Base-by-base conservation (phyloP, 2,113 vertebrate species). In the Phocoena sinus region DNA sequence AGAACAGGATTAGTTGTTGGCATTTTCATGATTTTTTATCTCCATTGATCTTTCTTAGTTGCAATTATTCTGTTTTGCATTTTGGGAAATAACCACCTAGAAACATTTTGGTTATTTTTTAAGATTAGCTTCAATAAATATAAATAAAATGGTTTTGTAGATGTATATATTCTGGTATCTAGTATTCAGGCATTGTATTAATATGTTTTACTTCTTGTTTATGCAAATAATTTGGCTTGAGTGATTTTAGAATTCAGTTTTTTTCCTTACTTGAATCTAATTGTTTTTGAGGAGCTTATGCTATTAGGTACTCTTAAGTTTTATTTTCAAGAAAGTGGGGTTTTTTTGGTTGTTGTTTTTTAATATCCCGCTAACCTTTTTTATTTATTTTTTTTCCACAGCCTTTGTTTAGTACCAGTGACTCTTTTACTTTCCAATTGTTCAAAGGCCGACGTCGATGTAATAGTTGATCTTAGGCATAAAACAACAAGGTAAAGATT, bases 331-430 rank as follows among this genome's bases (percentile, higher is more conserved):
- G 33, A 76, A 86, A 80, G 33, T 56, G 47, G 47, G 13, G n/a
- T 25, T 80, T 80, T 50, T 62, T 17, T 76, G 87, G 8, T 79
- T 96, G 13, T 25, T 58, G 53, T 56, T 63, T 65, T 50, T 21
- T 23, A n/a, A 28, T 23, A 28, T 3, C 28, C 18, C 67, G 8
- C 68, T 94, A 83, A 94, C 76, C 7, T 65, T n/a, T 83, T 62
- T 65, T 89, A 81, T 1, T 91, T 81, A 1, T 91, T 67, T 98
- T 95, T 92, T 91, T 96, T 89, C 94, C 60, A 2, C 89, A 99
- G 99, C 97, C 99, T 99, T 93, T 99, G 99, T 98, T 98, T 99
- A 98, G 99, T 99, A 56, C 99, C 99, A 6, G 99, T 99, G 68
- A 99, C 99, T 56, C 99, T 99, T 93, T 99, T 99, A 36, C 98